Evolutionary conservation across 2,113 vertebrate genomes (phyloP), one percentile per base, ranked within the genome.

Genomic region (Neogale vison): DNA sequence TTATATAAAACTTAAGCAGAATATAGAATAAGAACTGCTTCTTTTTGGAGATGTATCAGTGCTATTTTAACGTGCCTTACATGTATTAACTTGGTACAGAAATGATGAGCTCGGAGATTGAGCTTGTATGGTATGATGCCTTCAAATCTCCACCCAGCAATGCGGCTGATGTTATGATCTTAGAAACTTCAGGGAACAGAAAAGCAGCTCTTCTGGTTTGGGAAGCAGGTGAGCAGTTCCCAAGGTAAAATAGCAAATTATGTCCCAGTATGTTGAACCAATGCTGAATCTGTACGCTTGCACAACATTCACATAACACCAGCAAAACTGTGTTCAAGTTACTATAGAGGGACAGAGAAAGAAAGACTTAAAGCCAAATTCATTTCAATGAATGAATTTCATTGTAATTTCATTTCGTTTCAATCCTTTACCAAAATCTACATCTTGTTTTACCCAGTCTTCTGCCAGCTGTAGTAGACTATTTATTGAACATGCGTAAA

Each of bases 1-100:
- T 93, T 95, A 61, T 83, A 39, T 29, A 59, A 88, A 95, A 94
- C 45, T 74, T 93, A 3, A 67, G 26, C 45, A 59, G 87, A 84
- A 18, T 61, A 1, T 88, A 86, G 89, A 80, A 29, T 95, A 71
- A 90, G 13, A 93, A 65, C 15, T 71, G 31, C 55, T 55, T 71
- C 50, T 86, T 52, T 52, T n/a, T 55, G 65, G 47, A 23, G 24
- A 83, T 42, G 23, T 81, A 20, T 31, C 61, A 15, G 7, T 42
- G 55, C 39, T 79, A 59, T 79, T 92, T 36, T 34, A 79, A 88
- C 76, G 20, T 71, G 42, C 2, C 55, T 71, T 55, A 55, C 23
- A 4, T 42, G 23, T 83, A 59, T 85, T 85, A 93, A 91, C 79
- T 91, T 47, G 57, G 57, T 47, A 85, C 3, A 86, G 34, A 93